Conservation (phyloP, 2,113 vertebrate species). For the Spea bombifrons region DNA sequence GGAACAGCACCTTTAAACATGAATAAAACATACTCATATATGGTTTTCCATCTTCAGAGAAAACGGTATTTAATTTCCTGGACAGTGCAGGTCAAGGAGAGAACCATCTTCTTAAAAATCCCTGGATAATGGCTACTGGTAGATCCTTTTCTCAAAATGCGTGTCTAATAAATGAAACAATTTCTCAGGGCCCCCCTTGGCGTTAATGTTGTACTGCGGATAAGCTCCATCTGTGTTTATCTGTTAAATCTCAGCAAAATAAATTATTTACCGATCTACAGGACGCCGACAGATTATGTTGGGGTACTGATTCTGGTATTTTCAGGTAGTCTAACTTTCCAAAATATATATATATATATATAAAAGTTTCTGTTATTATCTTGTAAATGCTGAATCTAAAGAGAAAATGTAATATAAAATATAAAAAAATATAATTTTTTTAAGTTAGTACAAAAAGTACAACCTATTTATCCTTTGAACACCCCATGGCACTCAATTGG, state of each 20-base stretch:
- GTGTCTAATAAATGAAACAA: not conserved
- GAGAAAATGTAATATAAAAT: too few relatives aligned
- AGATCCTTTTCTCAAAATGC: not conserved
- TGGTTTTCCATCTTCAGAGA: not conserved
- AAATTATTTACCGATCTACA: constrained; percentile 4
- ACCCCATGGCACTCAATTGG: too few relatives aligned
- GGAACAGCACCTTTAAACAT: too few relatives aligned
- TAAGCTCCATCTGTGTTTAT: not conserved
- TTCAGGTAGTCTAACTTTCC: not conserved
- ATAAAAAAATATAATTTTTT: too few relatives aligned
- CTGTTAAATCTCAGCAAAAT: not conserved
- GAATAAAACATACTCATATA: too few relatives aligned
- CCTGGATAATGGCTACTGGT: not conserved
- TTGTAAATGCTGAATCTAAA: too few relatives aligned
- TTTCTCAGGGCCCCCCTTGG: not conserved
- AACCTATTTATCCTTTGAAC: too few relatives aligned
- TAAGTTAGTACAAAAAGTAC: too few relatives aligned
- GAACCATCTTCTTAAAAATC: not conserved
- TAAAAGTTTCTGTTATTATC: too few relatives aligned
- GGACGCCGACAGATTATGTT: not conserved
- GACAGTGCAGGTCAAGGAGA: not conserved
- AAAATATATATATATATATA: too few relatives aligned
- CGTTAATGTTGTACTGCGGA: constrained; percentile 8
- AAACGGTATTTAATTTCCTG: not conserved
- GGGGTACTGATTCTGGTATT: not conserved